Conservation (phyloP, 2,888 invertebrate species). For the Athetis lepigone region DNA sequence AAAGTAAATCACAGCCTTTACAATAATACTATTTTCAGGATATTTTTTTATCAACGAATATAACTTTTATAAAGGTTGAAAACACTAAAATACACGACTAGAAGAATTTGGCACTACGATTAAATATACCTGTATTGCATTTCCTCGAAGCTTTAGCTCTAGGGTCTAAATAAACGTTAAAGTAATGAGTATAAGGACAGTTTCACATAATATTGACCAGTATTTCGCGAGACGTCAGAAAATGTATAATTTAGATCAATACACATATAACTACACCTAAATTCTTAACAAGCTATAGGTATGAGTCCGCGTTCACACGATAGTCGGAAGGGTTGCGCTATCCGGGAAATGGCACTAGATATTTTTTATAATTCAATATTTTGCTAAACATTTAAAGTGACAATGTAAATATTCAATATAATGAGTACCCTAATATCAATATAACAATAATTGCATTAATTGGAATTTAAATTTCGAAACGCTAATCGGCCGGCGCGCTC, state of each 20-base stretch:
- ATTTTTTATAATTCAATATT: slow-evolving; percentile 73
- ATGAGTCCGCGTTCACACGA: slow-evolving; percentile 77
- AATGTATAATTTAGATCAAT: slow-evolving; percentile 69
- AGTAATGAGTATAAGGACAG: slow-evolving; percentile 50
- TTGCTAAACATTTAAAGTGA: slow-evolving; percentile 83
- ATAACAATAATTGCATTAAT: slow-evolving; percentile 82
- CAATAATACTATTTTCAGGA: slow-evolving; percentile 73
- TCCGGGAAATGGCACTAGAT: slow-evolving; percentile 84
- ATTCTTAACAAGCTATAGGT: slow-evolving; percentile 81
- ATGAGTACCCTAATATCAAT: slow-evolving; percentile 80
- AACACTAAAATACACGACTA: slow-evolving; percentile 71
- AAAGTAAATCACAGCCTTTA: slow-evolving; percentile 89
- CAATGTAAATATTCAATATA: slow-evolving; percentile 82
- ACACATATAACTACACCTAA: slow-evolving; percentile 81
- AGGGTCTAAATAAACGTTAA: slow-evolving; percentile 58
- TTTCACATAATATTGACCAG: slow-evolving; percentile 60
- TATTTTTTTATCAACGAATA: slow-evolving; percentile 60
- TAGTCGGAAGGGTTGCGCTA: slow-evolving; percentile 79
- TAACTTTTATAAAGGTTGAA: slow-evolving; percentile 64
- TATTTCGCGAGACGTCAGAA: slow-evolving; percentile 63
- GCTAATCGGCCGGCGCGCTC: slow-evolving; percentile 69
- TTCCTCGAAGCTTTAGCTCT: slow-evolving; percentile 70
- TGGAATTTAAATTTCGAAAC: slow-evolving; percentile 79
- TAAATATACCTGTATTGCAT: slow-evolving; percentile 68
- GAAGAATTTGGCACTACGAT: slow-evolving; percentile 77